phyloP scores from a whole-genome alignment of 2,113 vertebrate genomes.

The Catharus fuscescens region DNA sequence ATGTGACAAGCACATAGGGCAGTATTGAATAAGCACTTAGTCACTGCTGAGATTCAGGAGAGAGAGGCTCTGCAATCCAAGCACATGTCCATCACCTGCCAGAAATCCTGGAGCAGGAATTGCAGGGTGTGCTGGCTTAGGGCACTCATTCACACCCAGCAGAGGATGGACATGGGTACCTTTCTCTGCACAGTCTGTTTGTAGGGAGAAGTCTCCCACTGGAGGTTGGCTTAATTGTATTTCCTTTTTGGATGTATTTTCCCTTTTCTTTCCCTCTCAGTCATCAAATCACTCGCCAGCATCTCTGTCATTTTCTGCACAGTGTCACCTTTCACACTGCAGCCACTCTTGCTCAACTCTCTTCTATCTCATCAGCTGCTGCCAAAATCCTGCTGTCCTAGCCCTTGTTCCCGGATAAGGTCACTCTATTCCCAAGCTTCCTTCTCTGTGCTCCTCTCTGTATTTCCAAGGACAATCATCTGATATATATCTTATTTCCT shows the following conservation, averaged over 20 bases:
- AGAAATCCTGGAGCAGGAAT: background rate
- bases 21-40: background rate
- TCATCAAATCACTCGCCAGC: background rate
- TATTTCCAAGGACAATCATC: background rate
- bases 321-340: background rate
- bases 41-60: background rate
- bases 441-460: background rate
- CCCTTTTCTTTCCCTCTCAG: background rate
- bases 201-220: background rate
- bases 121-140: background rate
- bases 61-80: background rate
- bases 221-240: background rate
- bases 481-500: background rate
- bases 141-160: background rate
- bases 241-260: background rate
- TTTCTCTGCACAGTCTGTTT: background rate
- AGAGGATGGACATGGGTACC: fast-evolving
- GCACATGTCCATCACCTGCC: background rate
- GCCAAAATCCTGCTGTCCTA: background rate
- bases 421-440: background rate
- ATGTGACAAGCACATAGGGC: background rate
- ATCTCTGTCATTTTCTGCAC: background rate
- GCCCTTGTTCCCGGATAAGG: background rate
- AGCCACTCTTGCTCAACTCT: background rate
- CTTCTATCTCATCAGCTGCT: background rate